phyloP scores from a whole-genome alignment of 2,888 invertebrate species.

The Parnassius smintheus region DNA sequence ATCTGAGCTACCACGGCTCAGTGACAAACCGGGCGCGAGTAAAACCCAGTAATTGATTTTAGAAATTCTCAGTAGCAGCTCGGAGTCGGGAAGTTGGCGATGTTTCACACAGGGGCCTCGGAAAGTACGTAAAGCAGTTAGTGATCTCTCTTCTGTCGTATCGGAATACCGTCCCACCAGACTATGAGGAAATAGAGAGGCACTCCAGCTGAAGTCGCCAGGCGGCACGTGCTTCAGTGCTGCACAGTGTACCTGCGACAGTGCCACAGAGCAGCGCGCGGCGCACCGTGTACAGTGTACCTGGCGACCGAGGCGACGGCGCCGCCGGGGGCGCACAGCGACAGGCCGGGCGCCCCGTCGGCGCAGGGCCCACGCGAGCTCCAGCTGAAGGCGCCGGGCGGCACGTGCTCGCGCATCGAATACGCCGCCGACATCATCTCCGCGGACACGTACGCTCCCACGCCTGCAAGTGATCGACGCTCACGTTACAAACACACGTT shows the following conservation, averaged over 20 bases:
- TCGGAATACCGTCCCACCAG: too few species aligned
- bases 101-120: too few species aligned
- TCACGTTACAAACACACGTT: too few species aligned
- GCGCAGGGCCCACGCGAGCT: slow-evolving; percentile 92
- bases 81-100: too few species aligned
- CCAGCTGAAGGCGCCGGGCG: slow-evolving; percentile 95
- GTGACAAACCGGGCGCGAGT: too few species aligned
- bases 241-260: slow-evolving; percentile 78
- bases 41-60: too few species aligned
- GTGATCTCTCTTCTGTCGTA: too few species aligned
- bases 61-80: too few species aligned
- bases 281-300: slow-evolving; percentile 64
- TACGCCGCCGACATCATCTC: slow-evolving; percentile 99
- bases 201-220: slow-evolving; percentile 95
- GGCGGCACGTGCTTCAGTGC: neutral
- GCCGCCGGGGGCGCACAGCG: slow-evolving; percentile 96
- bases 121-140: too few species aligned
- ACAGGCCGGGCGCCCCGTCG: slow-evolving; percentile 94
- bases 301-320: slow-evolving; percentile 95
- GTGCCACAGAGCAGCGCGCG: slow-evolving; percentile 97
- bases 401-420: slow-evolving; percentile 90
- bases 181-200: too few species aligned
- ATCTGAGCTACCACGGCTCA: too few species aligned
- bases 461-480: slow-evolving; percentile 73
- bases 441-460: slow-evolving; percentile 98